Conservation (phyloP, 2,113 vertebrate genomes). For the Eublepharis macularius region DNA sequence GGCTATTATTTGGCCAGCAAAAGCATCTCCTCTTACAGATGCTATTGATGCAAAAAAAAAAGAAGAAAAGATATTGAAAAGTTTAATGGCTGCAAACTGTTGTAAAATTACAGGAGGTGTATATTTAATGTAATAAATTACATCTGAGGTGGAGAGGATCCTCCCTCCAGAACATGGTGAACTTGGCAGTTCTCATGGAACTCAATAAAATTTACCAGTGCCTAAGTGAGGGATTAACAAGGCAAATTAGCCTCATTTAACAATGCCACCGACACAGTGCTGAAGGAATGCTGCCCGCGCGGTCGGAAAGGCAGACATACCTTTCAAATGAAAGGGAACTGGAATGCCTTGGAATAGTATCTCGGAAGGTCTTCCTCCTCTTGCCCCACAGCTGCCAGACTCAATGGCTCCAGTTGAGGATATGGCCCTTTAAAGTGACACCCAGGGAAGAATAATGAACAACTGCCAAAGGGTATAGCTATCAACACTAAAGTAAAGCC, state of each 20-base stretch:
- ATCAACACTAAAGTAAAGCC: background rate
- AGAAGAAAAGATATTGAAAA: background rate
- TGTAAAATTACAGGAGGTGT: background rate
- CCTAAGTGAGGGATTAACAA: constrained; percentile 6
- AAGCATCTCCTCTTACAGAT: background rate
- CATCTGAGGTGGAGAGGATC: background rate
- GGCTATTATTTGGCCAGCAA: background rate
- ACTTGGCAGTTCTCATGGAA: background rate
- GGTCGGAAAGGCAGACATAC: background rate
- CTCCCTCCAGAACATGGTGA: background rate
- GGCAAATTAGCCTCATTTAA: constrained; percentile 2
- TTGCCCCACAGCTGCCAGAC: background rate
- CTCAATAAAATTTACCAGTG: background rate
- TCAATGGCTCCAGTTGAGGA: background rate
- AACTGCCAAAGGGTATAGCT: background rate
- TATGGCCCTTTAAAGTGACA: background rate
- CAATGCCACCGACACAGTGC: background rate
- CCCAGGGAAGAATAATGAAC: background rate
- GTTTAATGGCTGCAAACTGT: background rate
- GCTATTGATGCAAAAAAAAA: background rate
- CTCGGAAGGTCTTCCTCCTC: background rate
- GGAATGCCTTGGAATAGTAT: background rate
- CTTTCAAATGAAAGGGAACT: constrained; percentile 22
- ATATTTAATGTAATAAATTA: background rate
- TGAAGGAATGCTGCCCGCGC: background rate